Conservation (phyloP, 2,797 vertebrate species). For the Sibirionetta formosa region DNA sequence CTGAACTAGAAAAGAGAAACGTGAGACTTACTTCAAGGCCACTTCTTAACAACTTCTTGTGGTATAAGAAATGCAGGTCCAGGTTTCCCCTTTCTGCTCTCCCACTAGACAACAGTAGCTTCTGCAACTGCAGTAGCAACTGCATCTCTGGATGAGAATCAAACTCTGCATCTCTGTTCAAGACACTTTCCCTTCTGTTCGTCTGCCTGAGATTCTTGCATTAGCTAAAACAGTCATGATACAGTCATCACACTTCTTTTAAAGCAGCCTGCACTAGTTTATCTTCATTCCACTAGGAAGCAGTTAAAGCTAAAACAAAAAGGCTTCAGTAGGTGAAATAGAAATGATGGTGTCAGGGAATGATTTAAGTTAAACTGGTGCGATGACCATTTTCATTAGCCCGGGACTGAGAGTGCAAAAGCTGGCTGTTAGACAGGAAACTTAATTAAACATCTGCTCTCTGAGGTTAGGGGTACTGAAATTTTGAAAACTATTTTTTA, state of each 20-base stretch:
- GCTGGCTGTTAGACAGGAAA: neutral
- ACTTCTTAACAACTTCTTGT: neutral
- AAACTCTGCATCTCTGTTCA: neutral
- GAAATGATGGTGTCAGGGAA: neutral
- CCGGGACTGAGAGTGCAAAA: neutral
- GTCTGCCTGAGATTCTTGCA: neutral
- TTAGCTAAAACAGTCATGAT: neutral
- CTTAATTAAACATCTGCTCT: neutral
- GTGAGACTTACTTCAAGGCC: neutral
- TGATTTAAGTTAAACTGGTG: neutral
- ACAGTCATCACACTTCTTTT: neutral
- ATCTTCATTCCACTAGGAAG: neutral
- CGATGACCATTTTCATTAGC: neutral
- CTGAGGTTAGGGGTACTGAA: neutral
- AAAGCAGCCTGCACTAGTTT: neutral
- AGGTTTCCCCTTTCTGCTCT: neutral
- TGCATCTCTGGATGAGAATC: neutral
- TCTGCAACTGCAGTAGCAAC: neutral
- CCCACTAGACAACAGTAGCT: neutral
- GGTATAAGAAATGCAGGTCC: neutral
- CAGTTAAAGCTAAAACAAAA: neutral
- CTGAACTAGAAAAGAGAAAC: neutral
- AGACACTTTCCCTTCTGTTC: neutral
- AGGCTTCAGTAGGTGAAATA: neutral
- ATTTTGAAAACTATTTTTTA: neutral